Evolutionary conservation across 2,888 invertebrate genomes (phyloP), one percentile per base, ranked within the genome.

Genomic region (Cylindroiulus punctatus): DNA sequence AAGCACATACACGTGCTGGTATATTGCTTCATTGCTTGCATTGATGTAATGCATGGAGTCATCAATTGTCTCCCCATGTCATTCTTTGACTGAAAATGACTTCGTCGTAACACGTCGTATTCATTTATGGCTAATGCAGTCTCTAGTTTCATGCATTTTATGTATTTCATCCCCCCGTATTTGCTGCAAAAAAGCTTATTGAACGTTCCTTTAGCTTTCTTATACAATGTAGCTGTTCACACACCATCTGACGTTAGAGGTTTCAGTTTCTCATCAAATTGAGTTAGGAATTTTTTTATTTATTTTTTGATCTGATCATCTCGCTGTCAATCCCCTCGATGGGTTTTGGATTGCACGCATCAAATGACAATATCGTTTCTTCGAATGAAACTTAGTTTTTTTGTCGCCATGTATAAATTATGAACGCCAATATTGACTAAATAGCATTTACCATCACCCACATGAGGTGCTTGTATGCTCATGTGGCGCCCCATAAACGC

Each of bases 401-500:
- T 19, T 19, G 7, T n/a, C 57, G 19, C n/a, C 19, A 57, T 57
- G 57, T n/a, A 57, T 57, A 57, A 57, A 57, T 57, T 19, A 57
- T 57, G 57, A 57, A 8, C n/a, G 19, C 19, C 57, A 57, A n/a
- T 57, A 57, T 57, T 57, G 57, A 57, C 57, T 57, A 57, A 57
- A 57, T 7, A n/a, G 57, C 22, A 57, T n/a, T n/a, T n/a, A 5
- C 19, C 19, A 57, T 57, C 57, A 57, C 57, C 57, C 57, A 57
- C 57, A 57, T n/a, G 57, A n/a, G 57, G 22, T 57, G 57, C 57
- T 19, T 57, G 57, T 57, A 7, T 57, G 57, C 57, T 7, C 57
- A 57, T n/a, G 57, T 57, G 57, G 57, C 52, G 17, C 19, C 52
- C 17, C 19, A 52, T 19, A 57, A 14, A 57, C n/a, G 17, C 52